Conservation (phyloP, 2,888 invertebrate genomes). For the Xanthia togata region DNA sequence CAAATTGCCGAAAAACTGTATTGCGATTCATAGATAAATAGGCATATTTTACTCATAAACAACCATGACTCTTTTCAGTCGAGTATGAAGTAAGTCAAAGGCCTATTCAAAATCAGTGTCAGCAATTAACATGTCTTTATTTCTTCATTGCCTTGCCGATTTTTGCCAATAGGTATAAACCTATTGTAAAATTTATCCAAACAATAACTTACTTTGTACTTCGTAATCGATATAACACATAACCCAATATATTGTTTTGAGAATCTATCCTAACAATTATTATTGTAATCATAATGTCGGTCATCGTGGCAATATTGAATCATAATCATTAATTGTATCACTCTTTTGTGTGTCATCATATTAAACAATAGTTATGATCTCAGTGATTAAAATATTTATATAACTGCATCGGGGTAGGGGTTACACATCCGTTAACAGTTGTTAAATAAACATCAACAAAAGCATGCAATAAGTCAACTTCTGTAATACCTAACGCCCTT, state of each 20-base stretch:
- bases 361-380: constrained; percentile 25
- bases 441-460: constrained; percentile 16
- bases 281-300: constrained; percentile 27
- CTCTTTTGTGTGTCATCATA: constrained; percentile 1
- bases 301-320: constrained; percentile 3
- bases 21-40: not conserved
- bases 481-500: not conserved
- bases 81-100: not conserved
- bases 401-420: constrained; percentile 13
- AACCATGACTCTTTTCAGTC: not conserved
- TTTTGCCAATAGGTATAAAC: not conserved
- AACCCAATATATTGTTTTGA: constrained; percentile 18
- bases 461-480: constrained; percentile 1
- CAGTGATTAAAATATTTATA: constrained; percentile 35
- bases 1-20: not conserved
- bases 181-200: not conserved
- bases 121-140: not conserved
- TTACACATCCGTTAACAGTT: constrained; percentile 14
- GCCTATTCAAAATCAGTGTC: not conserved
- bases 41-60: not conserved
- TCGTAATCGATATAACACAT: not conserved
- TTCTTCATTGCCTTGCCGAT: not conserved
- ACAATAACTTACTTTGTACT: constrained; percentile 8
- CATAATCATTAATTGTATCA: constrained; percentile 13
- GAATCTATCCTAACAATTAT: constrained; percentile 21